Conservation (phyloP, 2,888 invertebrate genomes). For the Pharmacophagus antenor region DNA sequence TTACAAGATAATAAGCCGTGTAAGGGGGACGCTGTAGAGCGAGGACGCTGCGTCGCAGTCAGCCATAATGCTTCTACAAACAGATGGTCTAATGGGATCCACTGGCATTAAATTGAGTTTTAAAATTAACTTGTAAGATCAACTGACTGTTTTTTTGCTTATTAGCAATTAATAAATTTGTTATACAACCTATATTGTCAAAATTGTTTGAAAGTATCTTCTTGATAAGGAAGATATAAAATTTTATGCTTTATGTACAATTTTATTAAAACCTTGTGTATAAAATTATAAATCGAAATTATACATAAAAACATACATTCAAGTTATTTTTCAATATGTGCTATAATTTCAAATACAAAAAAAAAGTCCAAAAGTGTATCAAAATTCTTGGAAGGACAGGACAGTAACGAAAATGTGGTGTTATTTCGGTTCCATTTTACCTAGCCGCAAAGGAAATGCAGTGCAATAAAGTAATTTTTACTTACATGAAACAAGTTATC, state of each 20-base stretch:
- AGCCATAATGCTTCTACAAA: constrained; percentile 46
- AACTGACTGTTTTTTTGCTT: constrained; percentile 33
- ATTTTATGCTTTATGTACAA: too few relatives aligned
- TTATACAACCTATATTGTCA: too few relatives aligned
- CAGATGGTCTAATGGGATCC: constrained; percentile 50
- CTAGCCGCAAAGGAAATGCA: constrained; percentile 20
- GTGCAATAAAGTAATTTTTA: constrained; percentile 25
- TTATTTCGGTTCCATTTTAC: constrained; percentile 1
- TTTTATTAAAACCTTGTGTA: too few relatives aligned
- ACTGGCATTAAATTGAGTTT: constrained; percentile 48
- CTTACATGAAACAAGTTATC: constrained; percentile 24
- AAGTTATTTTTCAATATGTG: too few relatives aligned
- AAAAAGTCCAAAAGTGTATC: neutral
- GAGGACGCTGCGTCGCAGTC: constrained; percentile 30
- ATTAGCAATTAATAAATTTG: too few relatives aligned
- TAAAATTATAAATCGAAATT: too few relatives aligned
- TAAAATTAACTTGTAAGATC: constrained; percentile 49
- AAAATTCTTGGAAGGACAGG: neutral
- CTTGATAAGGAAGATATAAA: too few relatives aligned
- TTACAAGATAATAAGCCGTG: constrained; percentile 34
- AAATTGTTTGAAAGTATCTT: too few relatives aligned
- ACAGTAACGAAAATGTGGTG: constrained; percentile 1
- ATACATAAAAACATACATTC: neutral
- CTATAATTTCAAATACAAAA: too few relatives aligned
- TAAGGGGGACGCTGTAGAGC: constrained; percentile 10